phyloP scores from a whole-genome alignment of 2,113 vertebrate genomes.

The Merops nubicus region DNA sequence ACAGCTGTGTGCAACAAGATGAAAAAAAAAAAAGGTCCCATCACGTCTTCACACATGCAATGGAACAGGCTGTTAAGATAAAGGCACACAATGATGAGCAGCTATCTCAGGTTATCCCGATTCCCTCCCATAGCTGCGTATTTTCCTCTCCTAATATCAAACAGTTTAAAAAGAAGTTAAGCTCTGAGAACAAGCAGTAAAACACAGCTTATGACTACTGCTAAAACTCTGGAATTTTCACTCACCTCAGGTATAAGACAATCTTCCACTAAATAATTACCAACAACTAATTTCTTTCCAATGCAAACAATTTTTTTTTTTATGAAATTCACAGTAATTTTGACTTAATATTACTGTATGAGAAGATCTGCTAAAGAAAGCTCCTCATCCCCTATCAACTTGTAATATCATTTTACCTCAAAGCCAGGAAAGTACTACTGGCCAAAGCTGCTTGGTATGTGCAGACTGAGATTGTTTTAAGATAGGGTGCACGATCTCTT shows the following conservation, averaged over 20 bases:
- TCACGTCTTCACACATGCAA: not conserved
- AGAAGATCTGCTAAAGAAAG: not conserved
- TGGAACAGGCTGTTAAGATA: not conserved
- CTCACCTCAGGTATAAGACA: not conserved
- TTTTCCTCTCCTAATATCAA: not conserved
- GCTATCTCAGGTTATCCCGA: not conserved
- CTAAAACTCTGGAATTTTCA: not conserved
- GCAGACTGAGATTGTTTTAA: not conserved
- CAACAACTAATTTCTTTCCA: not conserved
- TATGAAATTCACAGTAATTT: not conserved
- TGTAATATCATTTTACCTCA: not conserved
- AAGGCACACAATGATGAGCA: not conserved
- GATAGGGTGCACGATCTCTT: not conserved
- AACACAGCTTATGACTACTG: not conserved
- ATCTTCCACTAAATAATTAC: not conserved
- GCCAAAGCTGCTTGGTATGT: not conserved
- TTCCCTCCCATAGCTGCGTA: rapidly evolving
- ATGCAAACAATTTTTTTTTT: not conserved
- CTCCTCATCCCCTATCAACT: not conserved
- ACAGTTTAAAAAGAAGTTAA: not conserved
- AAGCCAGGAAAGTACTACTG: not conserved
- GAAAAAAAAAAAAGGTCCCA: not conserved
- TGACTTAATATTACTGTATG: not conserved
- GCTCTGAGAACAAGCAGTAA: not conserved
- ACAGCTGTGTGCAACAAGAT: not conserved